phyloP scores from a whole-genome alignment of 2,797 vertebrate species.

The Circus cinereus region DNA sequence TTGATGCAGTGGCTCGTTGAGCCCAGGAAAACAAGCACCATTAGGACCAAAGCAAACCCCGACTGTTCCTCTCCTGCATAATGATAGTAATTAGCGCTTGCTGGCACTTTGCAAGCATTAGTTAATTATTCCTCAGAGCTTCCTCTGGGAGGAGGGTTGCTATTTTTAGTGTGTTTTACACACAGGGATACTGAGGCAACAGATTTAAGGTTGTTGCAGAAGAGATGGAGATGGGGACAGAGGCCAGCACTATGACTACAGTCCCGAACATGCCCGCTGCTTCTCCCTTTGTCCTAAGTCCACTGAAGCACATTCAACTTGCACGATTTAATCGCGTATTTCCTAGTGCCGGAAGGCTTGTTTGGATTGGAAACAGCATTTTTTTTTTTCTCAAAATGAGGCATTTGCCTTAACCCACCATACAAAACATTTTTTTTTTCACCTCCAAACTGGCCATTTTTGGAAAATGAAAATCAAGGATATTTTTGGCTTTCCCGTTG shows the following conservation, averaged over 20 bases:
- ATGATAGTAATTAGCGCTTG: conserved; percentile 39
- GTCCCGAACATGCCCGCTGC: background rate
- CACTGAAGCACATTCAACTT: accelerated
- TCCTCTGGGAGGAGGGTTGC: background rate
- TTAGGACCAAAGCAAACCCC: conserved; percentile 6
- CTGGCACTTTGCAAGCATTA: background rate
- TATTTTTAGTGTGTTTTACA: background rate
- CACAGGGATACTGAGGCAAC: conserved; percentile 28
- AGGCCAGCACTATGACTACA: background rate
- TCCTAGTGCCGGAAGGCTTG: background rate
- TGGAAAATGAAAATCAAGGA: conserved; percentile 11
- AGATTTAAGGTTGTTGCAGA: background rate
- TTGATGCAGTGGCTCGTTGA: background rate
- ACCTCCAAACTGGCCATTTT: background rate
- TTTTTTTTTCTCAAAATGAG: background rate
- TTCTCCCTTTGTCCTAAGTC: background rate
- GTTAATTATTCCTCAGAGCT: conserved; percentile 25
- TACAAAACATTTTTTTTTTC: background rate
- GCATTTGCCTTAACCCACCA: background rate
- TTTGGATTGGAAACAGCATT: background rate
- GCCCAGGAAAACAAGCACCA: background rate
- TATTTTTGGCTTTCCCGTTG: conserved; percentile 8
- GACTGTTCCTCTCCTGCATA: background rate
- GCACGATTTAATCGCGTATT: background rate
- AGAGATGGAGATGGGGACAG: background rate